Evolutionary conservation across 2,888 invertebrate species (phyloP), one percentile per base, ranked within the genome.

Genomic region (Tetheella fluctuosa): DNA sequence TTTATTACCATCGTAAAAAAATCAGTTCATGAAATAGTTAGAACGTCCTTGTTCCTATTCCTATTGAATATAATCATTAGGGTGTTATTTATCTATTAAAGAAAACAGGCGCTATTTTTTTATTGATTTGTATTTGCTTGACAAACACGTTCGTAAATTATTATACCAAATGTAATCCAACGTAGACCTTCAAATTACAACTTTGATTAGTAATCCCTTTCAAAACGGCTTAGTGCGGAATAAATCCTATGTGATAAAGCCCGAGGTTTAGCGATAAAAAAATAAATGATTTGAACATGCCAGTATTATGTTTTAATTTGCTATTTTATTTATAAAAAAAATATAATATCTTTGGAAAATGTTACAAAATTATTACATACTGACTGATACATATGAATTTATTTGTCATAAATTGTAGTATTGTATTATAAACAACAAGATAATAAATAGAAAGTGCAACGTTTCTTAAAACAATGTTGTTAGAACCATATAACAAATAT

Each of bases 161-260:
- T 79, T 77, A 79, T 66, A 64, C 65, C 55, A 62, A 70, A 59
- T 69, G 64, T 76, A 70, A 81, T 83, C 83, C 76, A 54, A 60
- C 66, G 68, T 52, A 62, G 64, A 86, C 89, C 86, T 90, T 88
- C 85, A 69, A 76, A 80, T 80, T 80, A 84, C 68, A 77, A 79
- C 84, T 84, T 85, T 89, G 89, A 90, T 91, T 91, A 87, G 68
- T 86, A 88, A 89, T 85, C 84, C 80, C 65, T 64, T 68, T 71
- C 68, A 68, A 69, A 77, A 80, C 60, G 75, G 83, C 88, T 86
- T 85, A 87, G 34, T 61, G 39, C 54, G 25, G 57, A 70, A 80
- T 75, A 89, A 89, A 90, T 90, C 87, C 84, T 70, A 55, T 59
- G 61, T 64, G 88, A 89, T 88, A 84, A 87, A 64, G 59, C 79